Conservation (phyloP, 2,888 invertebrate genomes). For the Lagria hirta region DNA sequence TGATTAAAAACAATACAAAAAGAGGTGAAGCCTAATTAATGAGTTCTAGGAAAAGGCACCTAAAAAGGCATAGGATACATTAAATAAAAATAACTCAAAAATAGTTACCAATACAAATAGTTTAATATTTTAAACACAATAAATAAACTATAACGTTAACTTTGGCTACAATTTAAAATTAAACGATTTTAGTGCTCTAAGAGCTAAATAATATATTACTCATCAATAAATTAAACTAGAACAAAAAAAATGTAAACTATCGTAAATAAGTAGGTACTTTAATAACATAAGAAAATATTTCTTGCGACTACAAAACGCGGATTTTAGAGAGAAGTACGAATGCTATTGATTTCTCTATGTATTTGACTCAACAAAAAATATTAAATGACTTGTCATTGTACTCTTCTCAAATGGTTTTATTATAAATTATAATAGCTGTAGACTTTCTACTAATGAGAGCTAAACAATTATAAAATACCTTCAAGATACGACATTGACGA, state of each 20-base stretch:
- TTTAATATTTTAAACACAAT: slow-evolving; percentile 43
- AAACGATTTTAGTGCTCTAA: slow-evolving; percentile 37
- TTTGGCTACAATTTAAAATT: slow-evolving; percentile 52
- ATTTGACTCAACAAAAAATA: slow-evolving; percentile 14
- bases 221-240: slow-evolving; percentile 26
- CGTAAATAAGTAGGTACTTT: slow-evolving; percentile 30
- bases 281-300: slow-evolving; percentile 29
- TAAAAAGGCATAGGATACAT: slow-evolving; percentile 41
- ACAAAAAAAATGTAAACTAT: slow-evolving; percentile 22
- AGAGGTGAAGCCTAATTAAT: slow-evolving; percentile 34
- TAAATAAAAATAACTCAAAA: slow-evolving; percentile 31
- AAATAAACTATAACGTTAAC: slow-evolving; percentile 51
- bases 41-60: slow-evolving; percentile 43
- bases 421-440: slow-evolving; percentile 20
- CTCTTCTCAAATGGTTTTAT: slow-evolving; percentile 13
- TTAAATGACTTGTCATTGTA: slow-evolving; percentile 22
- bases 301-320: slow-evolving; percentile 23
- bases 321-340: slow-evolving; percentile 23
- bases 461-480: slow-evolving; percentile 32
- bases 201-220: slow-evolving; percentile 45
- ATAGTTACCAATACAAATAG: slow-evolving; percentile 38
- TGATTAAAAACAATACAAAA: slow-evolving; percentile 32
- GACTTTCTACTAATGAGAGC: slow-evolving; percentile 25
- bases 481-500: slow-evolving; percentile 43
- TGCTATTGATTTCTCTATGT: too few relatives aligned